Evolutionary conservation across 2,888 invertebrate genomes (phyloP).

Genomic region (Coelinius sp.): DNA sequence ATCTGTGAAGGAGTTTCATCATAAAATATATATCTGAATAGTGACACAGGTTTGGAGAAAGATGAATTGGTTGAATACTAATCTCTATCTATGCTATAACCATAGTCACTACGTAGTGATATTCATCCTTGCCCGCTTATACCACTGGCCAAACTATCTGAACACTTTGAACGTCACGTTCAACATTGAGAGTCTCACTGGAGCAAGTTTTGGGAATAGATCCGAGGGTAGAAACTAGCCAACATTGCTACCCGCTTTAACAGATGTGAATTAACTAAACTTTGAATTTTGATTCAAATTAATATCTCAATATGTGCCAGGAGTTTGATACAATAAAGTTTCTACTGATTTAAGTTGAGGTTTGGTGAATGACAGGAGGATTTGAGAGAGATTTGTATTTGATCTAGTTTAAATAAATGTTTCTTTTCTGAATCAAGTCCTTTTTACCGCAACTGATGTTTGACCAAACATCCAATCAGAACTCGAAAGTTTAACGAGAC

Average conservation of each 20-base stretch:
- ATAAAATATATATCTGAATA: too few species aligned
- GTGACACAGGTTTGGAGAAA: too few species aligned
- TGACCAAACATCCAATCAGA: too few species aligned
- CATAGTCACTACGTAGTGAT: background rate
- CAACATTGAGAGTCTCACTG: background rate
- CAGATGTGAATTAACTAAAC: conserved; percentile 28
- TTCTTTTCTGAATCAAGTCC: too few species aligned
- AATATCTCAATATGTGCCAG: conserved; percentile 6
- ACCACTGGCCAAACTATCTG: background rate
- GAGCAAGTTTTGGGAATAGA: background rate
- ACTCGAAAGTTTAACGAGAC: background rate
- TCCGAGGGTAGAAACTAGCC: background rate
- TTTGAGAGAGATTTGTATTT: background rate
- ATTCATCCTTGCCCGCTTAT: background rate
- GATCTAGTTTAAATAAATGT: too few species aligned
- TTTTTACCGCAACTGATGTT: background rate
- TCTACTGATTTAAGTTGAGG: background rate
- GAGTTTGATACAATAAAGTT: background rate
- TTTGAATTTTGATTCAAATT: conserved; percentile 24
- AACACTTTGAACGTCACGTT: background rate
- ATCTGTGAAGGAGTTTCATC: background rate
- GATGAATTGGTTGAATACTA: background rate
- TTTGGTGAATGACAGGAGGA: background rate
- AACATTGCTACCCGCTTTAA: background rate
- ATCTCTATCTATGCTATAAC: background rate